Conservation (phyloP, 2,113 vertebrate species). For the Xiphias gladius region DNA sequence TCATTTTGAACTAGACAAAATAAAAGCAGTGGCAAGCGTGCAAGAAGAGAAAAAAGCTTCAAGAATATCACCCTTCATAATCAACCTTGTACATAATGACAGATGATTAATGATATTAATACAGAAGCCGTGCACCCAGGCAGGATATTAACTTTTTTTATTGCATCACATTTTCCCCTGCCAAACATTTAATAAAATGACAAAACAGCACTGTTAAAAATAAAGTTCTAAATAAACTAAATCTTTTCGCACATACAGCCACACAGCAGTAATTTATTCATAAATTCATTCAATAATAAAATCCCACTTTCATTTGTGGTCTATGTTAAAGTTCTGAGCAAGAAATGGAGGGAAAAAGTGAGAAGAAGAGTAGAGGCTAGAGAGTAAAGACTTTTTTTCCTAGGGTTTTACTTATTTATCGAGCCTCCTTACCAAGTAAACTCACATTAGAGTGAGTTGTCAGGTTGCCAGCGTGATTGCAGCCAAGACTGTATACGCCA, state of each 20-base stretch:
- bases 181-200: conserved; percentile 71
- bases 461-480: conserved; percentile 66
- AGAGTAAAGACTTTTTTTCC: conserved; percentile 65
- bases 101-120: conserved; percentile 60
- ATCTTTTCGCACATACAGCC: too few species aligned
- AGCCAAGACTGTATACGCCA: conserved; percentile 57
- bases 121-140: conserved; percentile 13
- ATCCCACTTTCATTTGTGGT: conserved; percentile 49
- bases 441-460: conserved; percentile 73
- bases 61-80: conserved; percentile 17
- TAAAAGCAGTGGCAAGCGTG: neutral
- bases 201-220: conserved; percentile 58
- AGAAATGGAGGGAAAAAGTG: conserved; percentile 33
- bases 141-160: conserved; percentile 55
- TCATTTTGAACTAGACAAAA: neutral
- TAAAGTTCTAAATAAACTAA: conserved; percentile 37
- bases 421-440: conserved; percentile 49
- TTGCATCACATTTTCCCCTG: conserved; percentile 42
- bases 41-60: neutral
- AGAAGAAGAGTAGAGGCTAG: conserved; percentile 37
- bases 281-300: conserved; percentile 72
- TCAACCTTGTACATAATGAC: conserved; percentile 25
- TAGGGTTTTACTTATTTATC: conserved; percentile 74
- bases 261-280: conserved; percentile 72
- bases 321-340: conserved; percentile 46